phyloP scores from a whole-genome alignment of 2,113 vertebrate species.

The Urocolius indicus region DNA sequence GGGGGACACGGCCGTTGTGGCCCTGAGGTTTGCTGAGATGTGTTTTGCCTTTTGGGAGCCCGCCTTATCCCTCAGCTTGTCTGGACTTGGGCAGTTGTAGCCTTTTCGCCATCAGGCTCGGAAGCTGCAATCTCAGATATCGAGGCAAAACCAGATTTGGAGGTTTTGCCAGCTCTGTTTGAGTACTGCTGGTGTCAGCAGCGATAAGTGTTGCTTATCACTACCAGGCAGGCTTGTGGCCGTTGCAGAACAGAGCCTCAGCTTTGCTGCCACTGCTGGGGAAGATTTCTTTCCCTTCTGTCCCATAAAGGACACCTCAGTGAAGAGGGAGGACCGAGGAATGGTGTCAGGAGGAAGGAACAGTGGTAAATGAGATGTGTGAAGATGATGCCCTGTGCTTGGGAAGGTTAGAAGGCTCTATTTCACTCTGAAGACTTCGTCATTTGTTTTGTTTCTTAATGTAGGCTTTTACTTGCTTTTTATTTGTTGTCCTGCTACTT shows the following conservation, averaged over 20 bases:
- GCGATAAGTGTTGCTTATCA: background rate
- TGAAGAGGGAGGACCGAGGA: background rate
- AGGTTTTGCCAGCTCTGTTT: background rate
- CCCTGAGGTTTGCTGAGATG: fast-evolving
- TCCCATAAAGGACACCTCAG: background rate
- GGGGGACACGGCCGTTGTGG: fast-evolving
- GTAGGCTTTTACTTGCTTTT: background rate
- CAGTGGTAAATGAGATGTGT: background rate
- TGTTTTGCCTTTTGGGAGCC: background rate
- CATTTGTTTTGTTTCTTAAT: background rate
- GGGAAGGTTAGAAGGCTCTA: background rate
- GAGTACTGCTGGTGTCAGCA: background rate
- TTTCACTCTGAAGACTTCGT: background rate
- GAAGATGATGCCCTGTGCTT: fast-evolving
- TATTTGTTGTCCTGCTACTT: background rate
- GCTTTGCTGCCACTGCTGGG: background rate
- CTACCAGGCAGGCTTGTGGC: fast-evolving
- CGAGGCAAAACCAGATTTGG: background rate
- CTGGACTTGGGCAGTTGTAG: fast-evolving
- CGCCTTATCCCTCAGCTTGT: fast-evolving
- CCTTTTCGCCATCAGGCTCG: fast-evolving
- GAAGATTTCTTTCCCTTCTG: background rate
- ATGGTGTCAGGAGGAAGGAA: background rate
- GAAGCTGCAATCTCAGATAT: fast-evolving
- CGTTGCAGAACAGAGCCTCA: background rate